A percentile compares a stretch with the other conserved stretches of the same genome.
phyloP scores from a whole-genome alignment of 1,140 invertebrate species.

The Euura lappo region DNA sequence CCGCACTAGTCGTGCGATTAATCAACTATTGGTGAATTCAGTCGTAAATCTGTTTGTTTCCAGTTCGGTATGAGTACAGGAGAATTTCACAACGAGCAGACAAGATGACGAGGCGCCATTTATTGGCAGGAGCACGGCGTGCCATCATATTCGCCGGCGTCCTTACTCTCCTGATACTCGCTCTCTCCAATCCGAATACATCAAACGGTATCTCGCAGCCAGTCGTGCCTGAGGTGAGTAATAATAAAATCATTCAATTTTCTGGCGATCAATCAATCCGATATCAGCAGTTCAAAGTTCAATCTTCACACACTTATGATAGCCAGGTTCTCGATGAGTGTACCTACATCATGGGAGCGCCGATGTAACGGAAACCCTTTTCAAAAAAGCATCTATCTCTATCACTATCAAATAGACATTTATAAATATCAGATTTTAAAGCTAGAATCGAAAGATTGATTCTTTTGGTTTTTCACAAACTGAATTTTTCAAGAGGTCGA shows the following conservation, averaged over 20 bases:
- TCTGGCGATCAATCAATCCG: not conserved
- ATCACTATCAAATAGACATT: no score
- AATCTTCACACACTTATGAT: not conserved
- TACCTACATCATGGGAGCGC: not conserved
- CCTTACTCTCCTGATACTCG: constrained; percentile 50
- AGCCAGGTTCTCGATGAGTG: not conserved
- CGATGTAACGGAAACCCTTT: not conserved
- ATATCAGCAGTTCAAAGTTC: not conserved
- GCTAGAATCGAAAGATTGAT: no score
- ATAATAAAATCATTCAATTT: constrained; percentile 14
- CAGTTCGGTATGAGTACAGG: constrained; percentile 59
- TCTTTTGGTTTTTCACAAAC: no score
- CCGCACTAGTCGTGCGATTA: no score
- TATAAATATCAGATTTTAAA: no score
- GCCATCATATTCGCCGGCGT: constrained; percentile 47
- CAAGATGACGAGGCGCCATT: constrained; percentile 59
- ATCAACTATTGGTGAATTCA: no score
- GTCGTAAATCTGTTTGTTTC: constrained; percentile 10
- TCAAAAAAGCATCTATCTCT: no score
- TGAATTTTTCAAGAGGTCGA: no score
- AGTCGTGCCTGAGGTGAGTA: constrained; percentile 45
- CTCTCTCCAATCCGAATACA: constrained; percentile 51
- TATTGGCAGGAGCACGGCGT: constrained; percentile 52
- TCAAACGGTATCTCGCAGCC: constrained; percentile 44
- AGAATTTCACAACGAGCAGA: constrained; percentile 49